These are phyloP conservation scores for Bucco capensis DNA, from an alignment of 2,113 vertebrate genomes.

Conservation along the genomic window DNA sequence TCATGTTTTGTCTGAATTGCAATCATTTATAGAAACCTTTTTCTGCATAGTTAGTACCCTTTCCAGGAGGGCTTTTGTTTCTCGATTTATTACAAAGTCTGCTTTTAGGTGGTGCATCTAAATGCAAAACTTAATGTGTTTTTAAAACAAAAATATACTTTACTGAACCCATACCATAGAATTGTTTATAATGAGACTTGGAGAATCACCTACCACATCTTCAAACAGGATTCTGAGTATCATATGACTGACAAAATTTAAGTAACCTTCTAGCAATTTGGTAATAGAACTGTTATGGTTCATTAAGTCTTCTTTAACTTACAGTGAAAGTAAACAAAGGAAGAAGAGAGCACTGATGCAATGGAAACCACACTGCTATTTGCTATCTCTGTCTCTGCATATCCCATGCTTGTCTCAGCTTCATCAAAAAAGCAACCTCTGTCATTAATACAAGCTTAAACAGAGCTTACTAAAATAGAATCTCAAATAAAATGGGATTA, in stretches of 20 bases:
- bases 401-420: not conserved
- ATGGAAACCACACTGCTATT: not conserved
- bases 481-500: not conserved
- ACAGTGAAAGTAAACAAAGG: not conserved
- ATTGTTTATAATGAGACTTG: not conserved
- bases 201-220: not conserved
- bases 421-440: not conserved
- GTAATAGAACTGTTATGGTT: not conserved
- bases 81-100: not conserved
- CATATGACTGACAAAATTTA: not conserved
- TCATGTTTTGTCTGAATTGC: not conserved
- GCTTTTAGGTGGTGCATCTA: not conserved
- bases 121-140: not conserved
- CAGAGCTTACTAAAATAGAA: constrained; percentile 8
- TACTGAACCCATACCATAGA: not conserved
- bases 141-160: not conserved
- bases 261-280: not conserved
- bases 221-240: not conserved
- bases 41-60: not conserved
- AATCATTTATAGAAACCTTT: not conserved
- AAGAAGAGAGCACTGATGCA: not conserved
- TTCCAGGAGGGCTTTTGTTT: not conserved
- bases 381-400: not conserved
- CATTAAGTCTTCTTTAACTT: not conserved
- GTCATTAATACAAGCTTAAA: not conserved